Evolutionary conservation across 1,140 invertebrate species (phyloP).

Genomic region (Brachionus rotundiformis): DNA sequence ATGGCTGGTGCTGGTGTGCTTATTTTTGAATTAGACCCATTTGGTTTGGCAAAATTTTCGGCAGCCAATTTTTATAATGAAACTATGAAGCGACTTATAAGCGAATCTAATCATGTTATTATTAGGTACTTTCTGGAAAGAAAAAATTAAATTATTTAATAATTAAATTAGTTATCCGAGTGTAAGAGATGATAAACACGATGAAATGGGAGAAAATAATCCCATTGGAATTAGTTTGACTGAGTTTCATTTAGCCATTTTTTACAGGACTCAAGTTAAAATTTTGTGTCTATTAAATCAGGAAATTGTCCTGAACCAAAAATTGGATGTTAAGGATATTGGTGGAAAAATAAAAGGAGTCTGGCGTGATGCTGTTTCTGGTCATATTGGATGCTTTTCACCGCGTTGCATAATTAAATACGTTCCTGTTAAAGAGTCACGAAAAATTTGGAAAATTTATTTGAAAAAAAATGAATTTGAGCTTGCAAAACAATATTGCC

Average conservation of each 20-base stretch:
- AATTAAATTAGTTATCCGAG: constrained; percentile 26
- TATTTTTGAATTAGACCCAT: constrained; percentile 27
- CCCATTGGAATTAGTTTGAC: constrained; percentile 43
- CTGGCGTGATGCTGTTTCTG: background rate
- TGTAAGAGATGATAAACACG: constrained; percentile 1
- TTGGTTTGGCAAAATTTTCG: constrained; percentile 31
- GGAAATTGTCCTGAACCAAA: constrained; percentile 41
- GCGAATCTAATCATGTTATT: constrained; percentile 35
- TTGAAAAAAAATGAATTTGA: constrained; percentile 83
- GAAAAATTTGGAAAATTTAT: constrained; percentile 72
- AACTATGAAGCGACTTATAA: constrained; percentile 30
- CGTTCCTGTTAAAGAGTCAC: constrained; percentile 53
- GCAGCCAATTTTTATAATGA: constrained; percentile 39
- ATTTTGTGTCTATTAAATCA: constrained; percentile 41
- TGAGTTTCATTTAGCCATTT: constrained; percentile 44
- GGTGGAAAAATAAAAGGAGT: constrained; percentile 37
- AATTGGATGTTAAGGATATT: constrained; percentile 31
- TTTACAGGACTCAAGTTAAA: constrained; percentile 12
- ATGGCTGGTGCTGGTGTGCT: constrained; percentile 69
- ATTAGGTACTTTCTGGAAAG: background rate
- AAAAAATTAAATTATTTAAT: background rate
- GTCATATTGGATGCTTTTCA: constrained; percentile 64
- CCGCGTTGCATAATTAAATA: constrained; percentile 52
- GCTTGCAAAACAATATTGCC: constrained; percentile 71
- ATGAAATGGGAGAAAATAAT: background rate